Conservation (phyloP, 1,140 invertebrate species). For the Drosophila fuyamai region DNA sequence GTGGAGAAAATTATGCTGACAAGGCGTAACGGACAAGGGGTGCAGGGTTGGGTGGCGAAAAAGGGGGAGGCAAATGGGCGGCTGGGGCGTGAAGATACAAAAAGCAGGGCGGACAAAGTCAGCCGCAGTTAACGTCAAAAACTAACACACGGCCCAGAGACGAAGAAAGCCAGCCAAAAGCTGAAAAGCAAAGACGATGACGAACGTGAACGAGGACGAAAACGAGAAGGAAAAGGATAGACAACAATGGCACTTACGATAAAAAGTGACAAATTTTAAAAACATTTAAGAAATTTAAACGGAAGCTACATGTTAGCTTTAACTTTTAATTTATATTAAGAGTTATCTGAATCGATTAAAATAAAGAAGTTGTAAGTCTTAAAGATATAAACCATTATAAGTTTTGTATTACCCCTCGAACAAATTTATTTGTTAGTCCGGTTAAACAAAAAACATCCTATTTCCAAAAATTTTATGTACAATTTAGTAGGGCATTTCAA, state of each 20-base stretch:
- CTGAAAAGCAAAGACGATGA: constrained; percentile 61
- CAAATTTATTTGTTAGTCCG: too few species aligned
- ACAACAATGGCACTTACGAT: constrained; percentile 8
- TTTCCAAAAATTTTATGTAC: too few species aligned
- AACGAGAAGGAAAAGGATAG: constrained; percentile 4
- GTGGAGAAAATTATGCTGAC: constrained; percentile 73
- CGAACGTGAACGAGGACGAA: constrained; percentile 19
- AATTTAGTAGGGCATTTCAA: too few species aligned
- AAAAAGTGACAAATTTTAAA: not conserved
- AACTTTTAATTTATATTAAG: too few species aligned
- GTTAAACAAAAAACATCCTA: too few species aligned
- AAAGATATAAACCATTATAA: too few species aligned
- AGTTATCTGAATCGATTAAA: too few species aligned
- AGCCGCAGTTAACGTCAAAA: constrained; percentile 71
- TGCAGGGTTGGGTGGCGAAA: not conserved
- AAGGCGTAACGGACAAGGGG: constrained; percentile 43
- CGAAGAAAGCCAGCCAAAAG: constrained; percentile 52
- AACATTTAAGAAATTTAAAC: too few species aligned
- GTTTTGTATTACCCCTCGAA: too few species aligned
- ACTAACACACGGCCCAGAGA: constrained; percentile 47
- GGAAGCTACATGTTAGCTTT: too few species aligned
- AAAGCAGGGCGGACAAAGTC: constrained; percentile 50
- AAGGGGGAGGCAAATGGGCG: constrained; percentile 1
- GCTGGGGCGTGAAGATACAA: constrained; percentile 26
- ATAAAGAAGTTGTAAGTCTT: too few species aligned